Evolutionary conservation across 2,888 invertebrate species (phyloP).

Genomic region (Tineola bisselliella): DNA sequence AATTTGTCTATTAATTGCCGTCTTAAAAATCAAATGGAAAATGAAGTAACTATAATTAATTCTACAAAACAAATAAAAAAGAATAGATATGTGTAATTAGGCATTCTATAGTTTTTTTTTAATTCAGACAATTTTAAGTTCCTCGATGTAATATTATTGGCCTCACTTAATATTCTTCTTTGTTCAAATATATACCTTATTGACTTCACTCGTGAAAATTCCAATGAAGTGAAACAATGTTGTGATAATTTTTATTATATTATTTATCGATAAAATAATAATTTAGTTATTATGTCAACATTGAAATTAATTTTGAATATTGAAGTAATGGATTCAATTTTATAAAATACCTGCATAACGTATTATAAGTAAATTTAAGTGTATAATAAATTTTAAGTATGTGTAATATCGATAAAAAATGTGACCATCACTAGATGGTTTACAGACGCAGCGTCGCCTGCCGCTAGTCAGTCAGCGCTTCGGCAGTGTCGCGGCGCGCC

Average conservation of each 20-base stretch:
- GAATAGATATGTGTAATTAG: too few species aligned
- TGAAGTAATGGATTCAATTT: too few species aligned
- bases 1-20: too few species aligned
- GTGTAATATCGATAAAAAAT: conserved; percentile 3
- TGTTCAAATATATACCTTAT: neutral
- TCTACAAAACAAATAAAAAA: too few species aligned
- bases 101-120: too few species aligned
- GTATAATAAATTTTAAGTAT: neutral
- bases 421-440: neutral
- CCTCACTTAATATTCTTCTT: neutral
- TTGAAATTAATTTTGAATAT: too few species aligned
- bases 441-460: conserved; percentile 57
- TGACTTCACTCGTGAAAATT: neutral
- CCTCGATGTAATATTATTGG: neutral
- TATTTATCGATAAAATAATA: neutral
- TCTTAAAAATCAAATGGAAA: too few species aligned
- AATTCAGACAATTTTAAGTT: too few species aligned
- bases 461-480: conserved; percentile 13
- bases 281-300: too few species aligned
- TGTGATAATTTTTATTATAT: neutral
- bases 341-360: too few species aligned
- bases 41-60: too few species aligned
- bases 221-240: neutral
- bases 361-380: too few species aligned
- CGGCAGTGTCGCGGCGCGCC: conserved; percentile 50